A percentile compares a stretch with the other conserved stretches of the same genome.
These are phyloP conservation scores for Aptenodytes patagonicus DNA, from an alignment of 2,113 vertebrate genomes.

Conservation along the genomic window DNA sequence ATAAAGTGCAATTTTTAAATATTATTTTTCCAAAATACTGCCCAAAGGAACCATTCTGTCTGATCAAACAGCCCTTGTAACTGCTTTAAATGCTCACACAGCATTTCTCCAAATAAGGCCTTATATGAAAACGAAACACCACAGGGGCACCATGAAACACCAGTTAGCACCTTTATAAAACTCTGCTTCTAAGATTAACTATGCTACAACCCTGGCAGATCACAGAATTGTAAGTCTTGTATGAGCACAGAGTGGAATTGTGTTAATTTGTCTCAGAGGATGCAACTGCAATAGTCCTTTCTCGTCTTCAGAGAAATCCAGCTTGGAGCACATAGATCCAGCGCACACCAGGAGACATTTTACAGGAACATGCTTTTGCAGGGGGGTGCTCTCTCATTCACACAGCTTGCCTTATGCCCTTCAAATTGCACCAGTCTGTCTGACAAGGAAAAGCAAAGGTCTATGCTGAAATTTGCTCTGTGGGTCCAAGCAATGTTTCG, in stretches of 20 bases:
- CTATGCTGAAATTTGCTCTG: neutral
- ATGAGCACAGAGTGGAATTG: neutral
- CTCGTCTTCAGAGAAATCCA: constrained; percentile 3
- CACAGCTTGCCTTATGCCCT: neutral
- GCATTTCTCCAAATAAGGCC: constrained; percentile 50
- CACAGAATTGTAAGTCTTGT: constrained; percentile 9
- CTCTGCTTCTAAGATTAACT: constrained; percentile 46
- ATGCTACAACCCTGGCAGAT: constrained; percentile 37
- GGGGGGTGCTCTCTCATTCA: neutral
- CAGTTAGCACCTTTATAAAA: constrained; percentile 62
- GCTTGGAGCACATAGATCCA: neutral
- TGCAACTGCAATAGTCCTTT: constrained; percentile 11
- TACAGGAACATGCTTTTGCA: neutral
- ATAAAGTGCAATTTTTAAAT: constrained; percentile 49
- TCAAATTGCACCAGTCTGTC: neutral
- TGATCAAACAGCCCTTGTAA: constrained; percentile 51
- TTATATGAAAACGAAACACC: constrained; percentile 29
- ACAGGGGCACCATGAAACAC: constrained; percentile 38
- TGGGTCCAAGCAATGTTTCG: rapidly evolving
- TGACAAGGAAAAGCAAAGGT: neutral
- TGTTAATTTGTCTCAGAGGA: constrained; percentile 47
- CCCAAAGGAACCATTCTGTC: constrained; percentile 38
- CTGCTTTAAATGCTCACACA: constrained; percentile 17
- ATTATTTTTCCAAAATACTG: constrained; percentile 48
- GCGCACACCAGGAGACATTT: neutral